These are phyloP conservation scores for Megalops atlanticus DNA, from an alignment of 2,113 vertebrate genomes.

Conservation along the genomic window DNA sequence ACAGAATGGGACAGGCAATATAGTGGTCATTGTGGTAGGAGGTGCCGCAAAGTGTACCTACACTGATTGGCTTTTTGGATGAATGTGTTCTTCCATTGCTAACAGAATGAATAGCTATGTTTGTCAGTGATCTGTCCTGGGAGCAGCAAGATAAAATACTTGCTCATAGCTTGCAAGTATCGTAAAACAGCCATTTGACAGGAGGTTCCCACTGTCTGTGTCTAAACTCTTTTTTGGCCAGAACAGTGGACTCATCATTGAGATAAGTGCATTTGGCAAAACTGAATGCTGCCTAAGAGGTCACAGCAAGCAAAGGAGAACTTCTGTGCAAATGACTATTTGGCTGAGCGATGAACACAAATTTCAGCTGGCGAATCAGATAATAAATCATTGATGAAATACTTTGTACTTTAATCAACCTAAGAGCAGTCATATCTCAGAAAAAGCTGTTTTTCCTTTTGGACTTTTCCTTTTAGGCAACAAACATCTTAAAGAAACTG, in stretches of 20 bases:
- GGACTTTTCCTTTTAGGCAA: too few species aligned
- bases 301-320: not conserved
- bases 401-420: too few species aligned
- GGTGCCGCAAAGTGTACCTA: conserved; percentile 92
- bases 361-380: not conserved
- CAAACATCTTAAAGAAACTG: too few species aligned
- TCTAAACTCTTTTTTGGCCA: not conserved
- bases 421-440: not conserved
- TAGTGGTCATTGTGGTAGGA: conserved; percentile 89
- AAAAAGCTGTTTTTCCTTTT: too few species aligned
- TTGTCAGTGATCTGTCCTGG: not conserved
- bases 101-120: not conserved
- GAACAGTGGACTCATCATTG: not conserved
- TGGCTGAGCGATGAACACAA: not conserved
- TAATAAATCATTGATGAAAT: not conserved
- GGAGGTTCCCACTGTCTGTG: not conserved
- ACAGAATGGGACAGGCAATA: conserved; percentile 85
- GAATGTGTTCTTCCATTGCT: not conserved
- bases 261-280: not conserved
- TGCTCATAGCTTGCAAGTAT: not conserved
- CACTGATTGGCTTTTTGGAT: not conserved
- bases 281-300: not conserved
- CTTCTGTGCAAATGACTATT: not conserved
- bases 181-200: not conserved
- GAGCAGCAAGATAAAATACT: not conserved